Base-by-base conservation (phyloP, 2,888 invertebrate species). In the Ectobius pallidus region DNA sequence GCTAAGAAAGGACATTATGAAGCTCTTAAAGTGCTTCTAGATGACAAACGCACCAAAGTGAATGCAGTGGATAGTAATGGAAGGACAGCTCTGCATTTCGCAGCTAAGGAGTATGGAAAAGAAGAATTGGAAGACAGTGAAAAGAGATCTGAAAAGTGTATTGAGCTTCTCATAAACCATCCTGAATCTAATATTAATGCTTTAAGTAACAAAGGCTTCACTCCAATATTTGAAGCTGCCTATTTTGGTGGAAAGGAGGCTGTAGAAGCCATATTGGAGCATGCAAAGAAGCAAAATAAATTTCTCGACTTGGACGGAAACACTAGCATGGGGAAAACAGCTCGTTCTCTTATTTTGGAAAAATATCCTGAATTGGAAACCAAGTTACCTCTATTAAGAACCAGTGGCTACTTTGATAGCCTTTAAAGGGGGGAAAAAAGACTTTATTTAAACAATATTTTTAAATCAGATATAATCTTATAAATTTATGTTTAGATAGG, bases 41-140 rank as follows among this genome's bases (percentile, higher is more conserved):
- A 22, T 18, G 67, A 71, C 30, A 49, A 34, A 34, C 32, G 83
- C 73, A 85, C 85, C 55, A 84, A 87, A 73, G 83, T 87, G 0
- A 86, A 88, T 77, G 79, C 85, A 18, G 84, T 84, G 77, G 85
- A 82, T 74, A 75, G 83, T 74, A 85, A 84, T 77, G 87, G 87
- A 1, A 86, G 86, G 75, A 86, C 87, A 0, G 84, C 88, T 4
- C 80, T 89, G 49, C 83, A 87, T 20, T 80, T 85, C 79, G 86
- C 87, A 1, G 84, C 86, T 3, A 86, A 86, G 77, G 81, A 83
- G 77, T 84, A 86, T n/a, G 32, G 32, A 32, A 18, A 61, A 30
- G 61, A 20, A 18, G 61, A 16, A 32, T 6, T n/a, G 30, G 61
- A 61, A 18, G 46, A 46, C 46, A 46, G 46, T 46, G 18, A n/a